Conservation (phyloP, 2,113 vertebrate genomes). For the Ornithorhynchus anatinus region DNA sequence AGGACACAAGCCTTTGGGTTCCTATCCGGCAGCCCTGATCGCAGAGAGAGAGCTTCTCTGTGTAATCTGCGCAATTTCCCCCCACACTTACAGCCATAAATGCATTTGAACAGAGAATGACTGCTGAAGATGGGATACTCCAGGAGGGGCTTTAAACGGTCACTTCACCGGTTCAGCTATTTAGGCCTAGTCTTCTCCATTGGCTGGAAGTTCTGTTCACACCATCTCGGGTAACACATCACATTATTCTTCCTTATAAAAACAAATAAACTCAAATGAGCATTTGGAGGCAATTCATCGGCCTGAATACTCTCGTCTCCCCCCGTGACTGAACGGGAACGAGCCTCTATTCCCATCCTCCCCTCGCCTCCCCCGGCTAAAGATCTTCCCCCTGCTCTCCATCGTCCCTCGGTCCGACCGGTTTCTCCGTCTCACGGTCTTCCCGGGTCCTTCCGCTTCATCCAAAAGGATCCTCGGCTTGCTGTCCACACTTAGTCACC, state of each 20-base stretch:
- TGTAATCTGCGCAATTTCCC: slow-evolving; percentile 7
- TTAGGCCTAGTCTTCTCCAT: slow-evolving; percentile 50
- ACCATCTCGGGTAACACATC: slow-evolving; percentile 57
- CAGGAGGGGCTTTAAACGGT: slow-evolving; percentile 31
- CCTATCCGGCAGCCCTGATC: slow-evolving; percentile 16
- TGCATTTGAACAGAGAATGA: slow-evolving; percentile 49
- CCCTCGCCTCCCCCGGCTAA: neutral
- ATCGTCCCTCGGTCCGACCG: neutral
- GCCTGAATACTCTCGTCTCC: slow-evolving; percentile 20
- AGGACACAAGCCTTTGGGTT: slow-evolving; percentile 22
- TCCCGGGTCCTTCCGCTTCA: neutral
- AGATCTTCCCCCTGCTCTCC: neutral
- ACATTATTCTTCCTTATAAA: slow-evolving; percentile 63
- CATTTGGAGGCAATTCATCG: slow-evolving; percentile 48
- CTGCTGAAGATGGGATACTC: slow-evolving; percentile 33
- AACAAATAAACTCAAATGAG: slow-evolving; percentile 65
- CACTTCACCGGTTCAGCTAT: slow-evolving; percentile 25
- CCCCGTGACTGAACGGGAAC: slow-evolving; percentile 14
- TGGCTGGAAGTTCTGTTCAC: slow-evolving; percentile 50
- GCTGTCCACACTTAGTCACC: slow-evolving; percentile 14
- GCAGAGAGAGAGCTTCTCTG: neutral
- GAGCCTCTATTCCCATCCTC: neutral
- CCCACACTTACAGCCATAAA: slow-evolving; percentile 55
- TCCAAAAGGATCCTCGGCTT: neutral
- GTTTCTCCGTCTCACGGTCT: neutral